phyloP scores from a whole-genome alignment of 2,113 vertebrate species.

The Rutilus rutilus region DNA sequence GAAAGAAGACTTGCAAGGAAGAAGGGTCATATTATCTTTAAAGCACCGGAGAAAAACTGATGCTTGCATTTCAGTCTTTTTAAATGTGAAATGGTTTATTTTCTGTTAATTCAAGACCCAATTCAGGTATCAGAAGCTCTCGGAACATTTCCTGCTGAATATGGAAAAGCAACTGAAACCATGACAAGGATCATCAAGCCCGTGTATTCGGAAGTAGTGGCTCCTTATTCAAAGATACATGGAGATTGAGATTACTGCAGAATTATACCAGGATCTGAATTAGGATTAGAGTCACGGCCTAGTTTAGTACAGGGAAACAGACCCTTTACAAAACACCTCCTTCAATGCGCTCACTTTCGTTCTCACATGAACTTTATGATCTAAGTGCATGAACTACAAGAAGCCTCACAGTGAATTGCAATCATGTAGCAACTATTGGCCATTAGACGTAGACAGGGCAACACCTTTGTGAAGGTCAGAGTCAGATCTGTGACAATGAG shows the following conservation, averaged over 20 bases:
- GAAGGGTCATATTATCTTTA: background rate
- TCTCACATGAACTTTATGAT: slow-evolving; percentile 34
- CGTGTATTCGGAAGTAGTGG: background rate
- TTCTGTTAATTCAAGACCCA: background rate
- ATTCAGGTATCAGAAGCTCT: background rate
- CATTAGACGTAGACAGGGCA: slow-evolving; percentile 40
- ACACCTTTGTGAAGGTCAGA: slow-evolving; percentile 59
- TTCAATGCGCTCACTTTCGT: background rate
- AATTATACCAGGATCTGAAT: slow-evolving; percentile 7
- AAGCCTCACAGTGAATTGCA: slow-evolving; percentile 50
- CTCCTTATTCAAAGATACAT: slow-evolving; percentile 12
- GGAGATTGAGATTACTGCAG: slow-evolving; percentile 7
- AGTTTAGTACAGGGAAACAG: background rate
- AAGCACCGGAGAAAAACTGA: background rate
- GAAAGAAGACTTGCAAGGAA: slow-evolving; percentile 16
- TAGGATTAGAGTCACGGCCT: slow-evolving; percentile 1
- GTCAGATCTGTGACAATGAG: slow-evolving; percentile 67
- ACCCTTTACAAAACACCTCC: slow-evolving; percentile 10
- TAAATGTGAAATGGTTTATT: slow-evolving; percentile 28
- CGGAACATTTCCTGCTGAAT: slow-evolving; percentile 12
- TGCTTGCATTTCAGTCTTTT: slow-evolving; percentile 14
- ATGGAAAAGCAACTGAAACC: background rate
- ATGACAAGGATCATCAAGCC: background rate
- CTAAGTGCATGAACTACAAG: slow-evolving; percentile 43
- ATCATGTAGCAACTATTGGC: slow-evolving; percentile 42